Conservation (phyloP, 2,113 vertebrate genomes). For the Osmerus eperlanus region DNA sequence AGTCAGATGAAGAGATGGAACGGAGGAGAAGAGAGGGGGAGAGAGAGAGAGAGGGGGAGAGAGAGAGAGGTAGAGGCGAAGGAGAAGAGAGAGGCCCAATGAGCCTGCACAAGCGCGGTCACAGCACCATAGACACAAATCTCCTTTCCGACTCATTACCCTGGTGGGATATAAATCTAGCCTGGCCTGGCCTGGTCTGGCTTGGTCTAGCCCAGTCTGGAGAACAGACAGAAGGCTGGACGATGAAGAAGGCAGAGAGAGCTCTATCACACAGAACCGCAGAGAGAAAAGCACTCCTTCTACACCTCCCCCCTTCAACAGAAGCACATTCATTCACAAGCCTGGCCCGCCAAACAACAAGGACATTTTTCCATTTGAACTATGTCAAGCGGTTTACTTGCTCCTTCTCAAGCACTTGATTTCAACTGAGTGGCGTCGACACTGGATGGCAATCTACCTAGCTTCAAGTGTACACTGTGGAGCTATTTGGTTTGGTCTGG, state of each 20-base stretch:
- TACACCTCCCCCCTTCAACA: conserved; percentile 35
- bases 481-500: conserved; percentile 19
- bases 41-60: conserved; percentile 17
- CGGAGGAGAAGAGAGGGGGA: conserved; percentile 28
- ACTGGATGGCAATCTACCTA: conserved; percentile 13
- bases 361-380: no score
- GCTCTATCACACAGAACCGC: conserved; percentile 34
- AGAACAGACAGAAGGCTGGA: conserved; percentile 47
- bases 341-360: not conserved
- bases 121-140: conserved; percentile 66
- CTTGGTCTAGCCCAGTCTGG: not conserved
- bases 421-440: not conserved
- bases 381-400: no score
- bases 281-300: conserved; percentile 15
- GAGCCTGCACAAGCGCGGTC: conserved; percentile 62
- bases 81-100: conserved; percentile 51
- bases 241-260: conserved; percentile 44
- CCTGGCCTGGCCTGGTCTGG: conserved; percentile 24
- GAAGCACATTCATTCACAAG: conserved; percentile 4
- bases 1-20: conserved; percentile 35
- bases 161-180: conserved; percentile 61
- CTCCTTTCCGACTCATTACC: conserved; percentile 69
- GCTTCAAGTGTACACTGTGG: conserved; percentile 43
- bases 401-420: not conserved
- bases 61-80: conserved; percentile 31